These are phyloP conservation scores for Rhynchomys soricoides DNA, from an alignment of 2,113 vertebrate species.

Conservation along the genomic window DNA sequence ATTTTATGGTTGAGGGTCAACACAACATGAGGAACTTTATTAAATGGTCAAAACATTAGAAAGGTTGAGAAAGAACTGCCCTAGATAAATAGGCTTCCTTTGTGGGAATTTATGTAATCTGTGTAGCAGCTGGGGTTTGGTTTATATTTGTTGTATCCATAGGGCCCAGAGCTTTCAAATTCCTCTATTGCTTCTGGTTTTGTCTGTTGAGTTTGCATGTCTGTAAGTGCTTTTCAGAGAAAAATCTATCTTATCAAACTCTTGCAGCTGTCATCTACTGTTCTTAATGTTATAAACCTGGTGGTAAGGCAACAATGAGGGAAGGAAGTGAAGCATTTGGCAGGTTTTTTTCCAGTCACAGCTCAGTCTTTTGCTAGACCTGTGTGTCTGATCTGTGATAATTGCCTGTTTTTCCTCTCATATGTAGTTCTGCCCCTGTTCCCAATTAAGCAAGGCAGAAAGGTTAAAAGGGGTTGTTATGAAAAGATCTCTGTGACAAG, in stretches of 20 bases:
- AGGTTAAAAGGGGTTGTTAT: not conserved
- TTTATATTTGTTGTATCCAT: not conserved
- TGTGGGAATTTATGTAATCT: slow-evolving; percentile 29
- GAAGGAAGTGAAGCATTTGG: not conserved
- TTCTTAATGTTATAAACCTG: not conserved
- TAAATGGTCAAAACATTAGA: not conserved
- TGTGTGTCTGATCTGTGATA: not conserved
- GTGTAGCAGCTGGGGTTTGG: slow-evolving; percentile 1
- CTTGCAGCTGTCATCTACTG: not conserved
- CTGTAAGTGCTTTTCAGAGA: not conserved
- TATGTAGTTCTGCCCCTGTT: not conserved
- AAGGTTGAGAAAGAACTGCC: not conserved
- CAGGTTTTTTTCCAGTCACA: slow-evolving; percentile 34
- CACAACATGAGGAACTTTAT: not conserved
- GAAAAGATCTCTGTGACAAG: not conserved
- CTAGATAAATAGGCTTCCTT: not conserved
- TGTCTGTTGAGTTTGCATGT: slow-evolving; percentile 26
- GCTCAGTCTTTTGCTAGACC: not conserved
- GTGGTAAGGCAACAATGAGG: not conserved
- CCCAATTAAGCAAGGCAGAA: not conserved
- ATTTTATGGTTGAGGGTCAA: not conserved
- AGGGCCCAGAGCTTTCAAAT: slow-evolving; percentile 20
- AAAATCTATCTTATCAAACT: not conserved
- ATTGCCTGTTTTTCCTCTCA: not conserved
- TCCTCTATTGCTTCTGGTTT: not conserved